phyloP scores from a whole-genome alignment of 2,797 vertebrate species.

The Trematomus bernacchii region DNA sequence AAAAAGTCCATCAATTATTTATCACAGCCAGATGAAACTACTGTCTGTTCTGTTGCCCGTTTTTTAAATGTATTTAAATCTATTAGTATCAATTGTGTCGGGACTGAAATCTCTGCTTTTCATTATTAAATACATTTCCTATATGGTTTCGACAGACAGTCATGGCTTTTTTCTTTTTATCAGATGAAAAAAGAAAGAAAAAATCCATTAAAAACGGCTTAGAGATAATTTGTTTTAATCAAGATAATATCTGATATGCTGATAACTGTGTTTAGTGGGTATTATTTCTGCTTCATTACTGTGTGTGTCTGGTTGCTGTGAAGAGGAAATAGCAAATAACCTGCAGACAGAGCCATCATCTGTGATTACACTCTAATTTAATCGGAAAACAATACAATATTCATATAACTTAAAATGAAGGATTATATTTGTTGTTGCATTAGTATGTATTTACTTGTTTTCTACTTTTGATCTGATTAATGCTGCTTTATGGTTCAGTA shows the following conservation, averaged over 20 bases:
- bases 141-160: background rate
- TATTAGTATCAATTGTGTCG: background rate
- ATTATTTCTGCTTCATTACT: background rate
- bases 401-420: background rate
- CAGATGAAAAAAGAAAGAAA: background rate
- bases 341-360: background rate
- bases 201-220: background rate
- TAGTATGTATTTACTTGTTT: background rate
- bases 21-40: background rate
- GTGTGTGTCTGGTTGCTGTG: background rate
- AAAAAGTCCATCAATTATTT: slow-evolving; percentile 5
- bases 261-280: no score
- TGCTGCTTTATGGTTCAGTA: background rate
- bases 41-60: slow-evolving; percentile 1
- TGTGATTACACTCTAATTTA: background rate
- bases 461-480: background rate
- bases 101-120: slow-evolving; percentile 1
- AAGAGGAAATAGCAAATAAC: no score
- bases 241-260: background rate
- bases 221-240: slow-evolving; percentile 17
- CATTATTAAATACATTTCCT: slow-evolving; percentile 9
- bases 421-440: background rate
- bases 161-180: background rate
- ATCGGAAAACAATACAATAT: background rate
- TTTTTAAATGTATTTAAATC: background rate